These are phyloP conservation scores for Lasioglossum morio DNA, from an alignment of 2,888 invertebrate genomes.

Conservation along the genomic window DNA sequence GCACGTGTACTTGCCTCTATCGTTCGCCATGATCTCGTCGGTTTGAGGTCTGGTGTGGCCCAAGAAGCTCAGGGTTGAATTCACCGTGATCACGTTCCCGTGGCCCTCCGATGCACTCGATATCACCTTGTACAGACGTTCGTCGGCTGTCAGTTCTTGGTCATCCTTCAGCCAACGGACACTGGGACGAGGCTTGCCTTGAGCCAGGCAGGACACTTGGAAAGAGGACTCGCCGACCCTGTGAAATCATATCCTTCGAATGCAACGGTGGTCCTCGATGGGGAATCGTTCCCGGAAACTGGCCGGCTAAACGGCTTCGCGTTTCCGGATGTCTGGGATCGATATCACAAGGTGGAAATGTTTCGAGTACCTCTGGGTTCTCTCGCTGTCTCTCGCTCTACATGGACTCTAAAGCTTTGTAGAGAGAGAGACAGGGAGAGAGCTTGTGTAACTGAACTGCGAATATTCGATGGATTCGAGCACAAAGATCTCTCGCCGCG, in stretches of 20 bases:
- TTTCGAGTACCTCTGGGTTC: not conserved
- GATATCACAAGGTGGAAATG: not conserved
- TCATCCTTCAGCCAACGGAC: conserved; percentile 95
- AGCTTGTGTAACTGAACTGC: not conserved
- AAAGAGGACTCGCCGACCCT: conserved; percentile 92
- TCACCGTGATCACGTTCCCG: conserved; percentile 92
- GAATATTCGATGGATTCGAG: not conserved
- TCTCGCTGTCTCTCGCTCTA: not conserved
- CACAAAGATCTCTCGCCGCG: not conserved
- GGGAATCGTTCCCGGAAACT: not conserved
- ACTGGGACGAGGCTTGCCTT: conserved; percentile 94
- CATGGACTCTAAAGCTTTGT: not conserved
- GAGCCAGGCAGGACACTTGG: conserved; percentile 93
- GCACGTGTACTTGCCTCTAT: conserved; percentile 95
- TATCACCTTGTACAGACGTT: conserved; percentile 92
- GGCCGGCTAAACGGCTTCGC: not conserved
- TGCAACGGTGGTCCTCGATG: not conserved
- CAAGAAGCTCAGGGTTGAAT: conserved; percentile 92
- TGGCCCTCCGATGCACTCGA: conserved; percentile 91
- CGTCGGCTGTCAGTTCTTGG: conserved; percentile 91
- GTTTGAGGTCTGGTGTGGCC: conserved; percentile 92
- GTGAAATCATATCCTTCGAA: conserved; percentile 45
- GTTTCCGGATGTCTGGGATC: not conserved
- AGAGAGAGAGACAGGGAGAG: not conserved
- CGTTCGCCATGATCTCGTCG: conserved; percentile 92